These are phyloP conservation scores for Eilema griseolum DNA, from an alignment of 2,888 invertebrate genomes.

Conservation along the genomic window DNA sequence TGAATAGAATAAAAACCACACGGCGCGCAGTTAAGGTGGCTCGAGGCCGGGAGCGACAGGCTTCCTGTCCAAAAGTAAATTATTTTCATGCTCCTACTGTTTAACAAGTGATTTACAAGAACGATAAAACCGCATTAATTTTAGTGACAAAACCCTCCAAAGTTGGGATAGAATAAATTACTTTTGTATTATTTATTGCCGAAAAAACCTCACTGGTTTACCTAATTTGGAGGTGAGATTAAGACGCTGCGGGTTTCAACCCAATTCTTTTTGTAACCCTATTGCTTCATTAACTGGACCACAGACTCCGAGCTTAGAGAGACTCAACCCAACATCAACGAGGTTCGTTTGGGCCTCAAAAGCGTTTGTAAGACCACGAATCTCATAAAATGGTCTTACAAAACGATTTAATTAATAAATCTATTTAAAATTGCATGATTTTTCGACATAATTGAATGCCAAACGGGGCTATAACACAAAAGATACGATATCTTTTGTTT, in stretches of 20 bases:
- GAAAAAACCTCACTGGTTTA: not conserved
- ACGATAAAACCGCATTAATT: conserved; percentile 4
- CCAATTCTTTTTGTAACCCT: no score
- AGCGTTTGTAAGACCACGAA: no score
- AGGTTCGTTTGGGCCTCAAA: no score
- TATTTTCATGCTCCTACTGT: conserved; percentile 1
- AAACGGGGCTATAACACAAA: not conserved
- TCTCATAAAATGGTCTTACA: no score
- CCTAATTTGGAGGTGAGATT: not conserved
- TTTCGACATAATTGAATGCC: not conserved
- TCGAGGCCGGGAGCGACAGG: not conserved
- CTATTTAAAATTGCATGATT: not conserved
- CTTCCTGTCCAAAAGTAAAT: not conserved
- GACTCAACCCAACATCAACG: no score
- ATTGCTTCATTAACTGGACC: no score
- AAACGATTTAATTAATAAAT: not conserved
- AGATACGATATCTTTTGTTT: not conserved
- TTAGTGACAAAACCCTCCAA: conserved; percentile 3
- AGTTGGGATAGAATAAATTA: conserved; percentile 1
- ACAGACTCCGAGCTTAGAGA: no score
- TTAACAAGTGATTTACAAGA: conserved; percentile 4
- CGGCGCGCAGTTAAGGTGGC: not conserved
- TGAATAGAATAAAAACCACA: not conserved
- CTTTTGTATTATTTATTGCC: conserved; percentile 1
- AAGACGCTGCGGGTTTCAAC: not conserved